Conservation (phyloP, 1,140 invertebrate species). For the Zaprionus ornatus region DNA sequence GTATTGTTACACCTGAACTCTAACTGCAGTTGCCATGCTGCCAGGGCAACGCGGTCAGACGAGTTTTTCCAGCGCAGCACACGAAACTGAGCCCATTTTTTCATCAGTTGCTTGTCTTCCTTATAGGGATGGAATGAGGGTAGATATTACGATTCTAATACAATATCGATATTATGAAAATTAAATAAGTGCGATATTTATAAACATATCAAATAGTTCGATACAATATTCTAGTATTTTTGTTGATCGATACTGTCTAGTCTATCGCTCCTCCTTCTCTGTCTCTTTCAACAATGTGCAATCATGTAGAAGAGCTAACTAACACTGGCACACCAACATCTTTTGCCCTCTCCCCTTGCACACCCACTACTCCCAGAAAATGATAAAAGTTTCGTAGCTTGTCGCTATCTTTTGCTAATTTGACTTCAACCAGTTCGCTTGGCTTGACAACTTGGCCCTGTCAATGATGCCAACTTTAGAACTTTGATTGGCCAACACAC, state of each 20-base stretch:
- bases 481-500: constrained; percentile 69
- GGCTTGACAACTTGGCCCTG: constrained; percentile 55
- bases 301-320: constrained; percentile 20
- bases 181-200: too few species aligned
- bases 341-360: too few species aligned
- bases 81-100: constrained; percentile 8
- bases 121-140: too few species aligned
- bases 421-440: constrained; percentile 45
- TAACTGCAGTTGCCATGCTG: constrained; percentile 9
- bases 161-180: not conserved
- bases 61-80: too few species aligned
- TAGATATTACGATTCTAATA: not conserved
- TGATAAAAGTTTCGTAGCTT: constrained; percentile 71
- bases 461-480: constrained; percentile 77
- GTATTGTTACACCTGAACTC: constrained; percentile 21
- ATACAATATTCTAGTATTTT: too few species aligned
- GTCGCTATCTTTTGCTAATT: constrained; percentile 73
- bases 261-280: too few species aligned
- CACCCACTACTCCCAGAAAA: constrained; percentile 41
- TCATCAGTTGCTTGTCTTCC: not conserved
- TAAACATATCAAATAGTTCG: too few species aligned
- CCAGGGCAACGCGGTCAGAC: constrained; percentile 13
- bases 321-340: not conserved
- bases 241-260: too few species aligned
- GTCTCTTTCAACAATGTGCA: constrained; percentile 2